phyloP scores from a whole-genome alignment of 2,888 invertebrate species.

The Harpagoxenus sublaevis region DNA sequence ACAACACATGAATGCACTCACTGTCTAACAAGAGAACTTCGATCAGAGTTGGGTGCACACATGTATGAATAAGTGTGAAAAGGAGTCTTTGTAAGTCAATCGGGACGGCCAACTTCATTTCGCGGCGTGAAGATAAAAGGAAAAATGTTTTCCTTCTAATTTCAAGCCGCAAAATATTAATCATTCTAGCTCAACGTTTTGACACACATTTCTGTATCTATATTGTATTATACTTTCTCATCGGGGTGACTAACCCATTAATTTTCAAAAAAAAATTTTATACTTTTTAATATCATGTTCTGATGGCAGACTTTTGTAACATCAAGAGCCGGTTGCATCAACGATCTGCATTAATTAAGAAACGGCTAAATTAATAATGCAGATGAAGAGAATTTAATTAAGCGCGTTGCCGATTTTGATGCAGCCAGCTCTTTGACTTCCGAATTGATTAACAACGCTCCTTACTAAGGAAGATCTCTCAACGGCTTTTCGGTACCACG shows the following conservation, averaged over 20 bases:
- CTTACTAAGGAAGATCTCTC: constrained; percentile 72
- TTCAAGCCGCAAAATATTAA: constrained; percentile 7
- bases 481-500: constrained; percentile 80
- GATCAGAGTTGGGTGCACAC: constrained; percentile 83
- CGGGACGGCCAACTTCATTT: constrained; percentile 23
- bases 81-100: constrained; percentile 84
- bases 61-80: constrained; percentile 79
- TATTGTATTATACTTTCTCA: background rate
- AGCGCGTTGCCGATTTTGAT: background rate
- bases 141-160: constrained; percentile 25
- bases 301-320: background rate
- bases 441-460: constrained; percentile 83
- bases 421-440: constrained; percentile 29
- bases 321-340: constrained; percentile 12
- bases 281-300: constrained; percentile 1
- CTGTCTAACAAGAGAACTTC: constrained; percentile 29
- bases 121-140: constrained; percentile 12
- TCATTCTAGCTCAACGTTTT: background rate
- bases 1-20: constrained; percentile 34
- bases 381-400: background rate
- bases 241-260: constrained; percentile 1
- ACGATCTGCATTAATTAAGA: background rate
- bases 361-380: background rate
- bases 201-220: background rate
- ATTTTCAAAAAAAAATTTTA: background rate